phyloP scores from a whole-genome alignment of 1,140 invertebrate genomes.

The Cherax quadricarinatus region DNA sequence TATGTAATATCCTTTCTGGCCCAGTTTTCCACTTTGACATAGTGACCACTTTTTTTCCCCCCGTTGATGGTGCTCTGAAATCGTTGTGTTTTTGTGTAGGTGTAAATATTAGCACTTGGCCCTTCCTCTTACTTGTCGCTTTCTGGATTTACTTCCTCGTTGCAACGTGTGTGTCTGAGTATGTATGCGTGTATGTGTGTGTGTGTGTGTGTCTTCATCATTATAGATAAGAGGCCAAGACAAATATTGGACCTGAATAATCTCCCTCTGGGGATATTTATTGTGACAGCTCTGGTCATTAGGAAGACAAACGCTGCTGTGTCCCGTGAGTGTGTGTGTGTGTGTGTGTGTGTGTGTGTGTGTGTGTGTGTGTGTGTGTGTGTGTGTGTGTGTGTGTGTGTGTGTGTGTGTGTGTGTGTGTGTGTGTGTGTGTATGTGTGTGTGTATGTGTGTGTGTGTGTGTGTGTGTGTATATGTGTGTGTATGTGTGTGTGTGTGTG shows the following conservation, averaged over 20 bases:
- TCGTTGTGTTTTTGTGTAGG: too few species aligned
- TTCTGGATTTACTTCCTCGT: too few species aligned
- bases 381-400: slow-evolving; percentile 4
- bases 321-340: neutral
- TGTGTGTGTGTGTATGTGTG: neutral
- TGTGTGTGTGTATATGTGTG: too few species aligned
- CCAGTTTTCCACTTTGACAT: too few species aligned
- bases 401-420: neutral
- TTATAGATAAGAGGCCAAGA: slow-evolving; percentile 28
- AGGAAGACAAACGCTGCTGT: neutral
- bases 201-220: slow-evolving; percentile 12
- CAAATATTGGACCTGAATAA: slow-evolving; percentile 12
- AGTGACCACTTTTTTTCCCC: too few species aligned
- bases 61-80: too few species aligned
- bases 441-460: too few species aligned
- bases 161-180: neutral
- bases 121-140: too few species aligned
- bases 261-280: slow-evolving; percentile 10
- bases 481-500: too few species aligned
- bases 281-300: slow-evolving; percentile 1
- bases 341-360: neutral
- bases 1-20: too few species aligned
- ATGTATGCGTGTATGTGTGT: slow-evolving; percentile 11
- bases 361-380: slow-evolving; percentile 10
- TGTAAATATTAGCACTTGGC: neutral